These are phyloP conservation scores for Panurus biarmicus DNA, from an alignment of 2,113 vertebrate species.

Conservation along the genomic window DNA sequence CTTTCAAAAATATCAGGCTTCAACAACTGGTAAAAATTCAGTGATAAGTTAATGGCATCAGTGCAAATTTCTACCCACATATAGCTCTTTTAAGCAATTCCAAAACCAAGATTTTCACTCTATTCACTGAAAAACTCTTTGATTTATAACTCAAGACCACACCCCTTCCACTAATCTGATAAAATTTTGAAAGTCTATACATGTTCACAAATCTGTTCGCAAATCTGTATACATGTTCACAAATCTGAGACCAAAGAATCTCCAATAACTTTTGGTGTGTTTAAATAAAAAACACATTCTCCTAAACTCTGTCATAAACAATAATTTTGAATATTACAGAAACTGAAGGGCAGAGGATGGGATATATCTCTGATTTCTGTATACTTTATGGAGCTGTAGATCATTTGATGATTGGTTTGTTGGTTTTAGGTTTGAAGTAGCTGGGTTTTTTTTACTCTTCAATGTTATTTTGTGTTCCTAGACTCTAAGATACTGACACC, in stretches of 20 bases:
- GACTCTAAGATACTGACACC: not conserved
- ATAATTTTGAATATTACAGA: not conserved
- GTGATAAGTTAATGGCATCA: not conserved
- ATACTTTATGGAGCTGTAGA: not conserved
- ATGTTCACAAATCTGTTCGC: not conserved
- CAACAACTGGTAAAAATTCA: not conserved
- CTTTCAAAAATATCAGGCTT: not conserved
- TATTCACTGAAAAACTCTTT: not conserved
- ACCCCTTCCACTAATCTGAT: not conserved
- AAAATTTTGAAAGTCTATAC: not conserved
- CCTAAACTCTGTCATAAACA: not conserved
- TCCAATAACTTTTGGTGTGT: not conserved
- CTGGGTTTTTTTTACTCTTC: not conserved
- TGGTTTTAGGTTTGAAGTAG: not conserved
- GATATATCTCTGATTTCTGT: not conserved
- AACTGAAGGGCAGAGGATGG: not conserved
- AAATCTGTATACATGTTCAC: not conserved
- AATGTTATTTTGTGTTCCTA: not conserved
- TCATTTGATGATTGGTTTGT: not conserved
- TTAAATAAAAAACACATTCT: not conserved
- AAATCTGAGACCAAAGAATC: not conserved
- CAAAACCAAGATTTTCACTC: not conserved
- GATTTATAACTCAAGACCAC: not conserved
- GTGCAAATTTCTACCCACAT: not conserved
- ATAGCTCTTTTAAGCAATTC: not conserved